A percentile compares a stretch with the other conserved stretches of the same genome.
Conservation (phyloP, 37 sponge, comb jelly and placozoan species). For the Axinella damicornis region DNA sequence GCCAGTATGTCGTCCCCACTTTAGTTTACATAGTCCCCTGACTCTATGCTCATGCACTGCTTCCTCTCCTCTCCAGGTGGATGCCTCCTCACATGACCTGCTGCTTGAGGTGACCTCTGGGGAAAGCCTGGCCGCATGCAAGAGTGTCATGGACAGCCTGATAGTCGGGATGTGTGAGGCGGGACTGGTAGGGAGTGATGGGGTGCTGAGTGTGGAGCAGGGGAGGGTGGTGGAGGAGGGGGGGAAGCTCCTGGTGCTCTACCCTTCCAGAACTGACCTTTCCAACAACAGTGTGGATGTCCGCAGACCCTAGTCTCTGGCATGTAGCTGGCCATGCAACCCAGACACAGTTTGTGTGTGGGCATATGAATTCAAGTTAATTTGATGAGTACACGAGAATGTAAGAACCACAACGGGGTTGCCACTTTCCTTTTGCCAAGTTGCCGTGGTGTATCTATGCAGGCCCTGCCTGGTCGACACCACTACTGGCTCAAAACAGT, state of each 20-base stretch:
- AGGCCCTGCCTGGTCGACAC: too few species aligned
- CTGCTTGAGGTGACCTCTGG: slow-evolving; percentile 91
- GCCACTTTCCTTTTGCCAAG: too few species aligned
- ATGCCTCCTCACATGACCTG: slow-evolving; percentile 46
- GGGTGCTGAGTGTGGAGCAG: slow-evolving; percentile 78
- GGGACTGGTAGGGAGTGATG: slow-evolving; percentile 29
- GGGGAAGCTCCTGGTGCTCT: slow-evolving; percentile 71
- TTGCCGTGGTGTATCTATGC: too few species aligned
- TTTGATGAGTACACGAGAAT: too few species aligned
- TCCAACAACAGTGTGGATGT: background rate
- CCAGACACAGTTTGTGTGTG: background rate
- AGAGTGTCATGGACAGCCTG: slow-evolving; percentile 73
- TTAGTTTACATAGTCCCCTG: too few species aligned
- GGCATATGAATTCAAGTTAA: too few species aligned
- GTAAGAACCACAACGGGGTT: too few species aligned
- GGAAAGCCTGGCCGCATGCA: slow-evolving; percentile 64
- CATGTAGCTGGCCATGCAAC: background rate
- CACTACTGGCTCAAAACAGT: too few species aligned
- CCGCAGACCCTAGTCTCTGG: background rate
- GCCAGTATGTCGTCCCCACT: background rate
- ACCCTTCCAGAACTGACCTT: slow-evolving; percentile 89
- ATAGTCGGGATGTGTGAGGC: slow-evolving; percentile 67
- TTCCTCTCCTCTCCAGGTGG: slow-evolving; percentile 38
- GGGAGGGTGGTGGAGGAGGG: slow-evolving; percentile 71
- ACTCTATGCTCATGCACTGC: background rate